Percentiles rank a stretch among this genome's conserved stretches.
phyloP scores from a whole-genome alignment of 2,113 vertebrate genomes.

The Probosciger aterrimus region DNA sequence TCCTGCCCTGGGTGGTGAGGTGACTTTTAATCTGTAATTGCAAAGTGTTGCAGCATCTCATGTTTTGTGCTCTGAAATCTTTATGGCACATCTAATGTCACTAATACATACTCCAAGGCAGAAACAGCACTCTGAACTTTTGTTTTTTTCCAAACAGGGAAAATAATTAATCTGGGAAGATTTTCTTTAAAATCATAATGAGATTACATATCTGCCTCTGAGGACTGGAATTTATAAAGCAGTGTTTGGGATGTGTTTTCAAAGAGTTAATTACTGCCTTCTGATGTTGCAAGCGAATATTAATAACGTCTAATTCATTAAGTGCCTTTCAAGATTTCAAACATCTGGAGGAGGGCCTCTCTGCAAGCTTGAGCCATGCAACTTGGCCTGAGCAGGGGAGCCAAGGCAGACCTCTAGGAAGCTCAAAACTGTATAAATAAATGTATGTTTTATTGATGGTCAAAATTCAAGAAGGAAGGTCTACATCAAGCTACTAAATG shows the following conservation, averaged over 20 bases:
- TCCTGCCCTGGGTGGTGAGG: background rate
- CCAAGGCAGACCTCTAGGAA: background rate
- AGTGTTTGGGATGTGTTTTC: background rate
- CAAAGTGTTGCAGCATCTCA: background rate
- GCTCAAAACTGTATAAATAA: background rate
- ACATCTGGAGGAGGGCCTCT: background rate
- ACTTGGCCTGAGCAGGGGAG: background rate
- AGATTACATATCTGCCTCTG: background rate
- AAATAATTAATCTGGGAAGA: constrained; percentile 35
- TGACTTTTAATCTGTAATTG: background rate
- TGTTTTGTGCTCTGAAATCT: background rate
- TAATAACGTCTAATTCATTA: constrained; percentile 39
- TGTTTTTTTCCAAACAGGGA: background rate
- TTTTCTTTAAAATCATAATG: background rate
- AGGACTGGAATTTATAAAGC: background rate
- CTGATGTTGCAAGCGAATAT: constrained; percentile 22
- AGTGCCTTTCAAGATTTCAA: constrained; percentile 11
- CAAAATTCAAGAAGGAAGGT: background rate
- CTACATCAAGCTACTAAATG: background rate
- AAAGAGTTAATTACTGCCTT: constrained; percentile 52
- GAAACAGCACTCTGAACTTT: background rate
- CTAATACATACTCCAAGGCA: background rate
- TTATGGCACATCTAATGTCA: background rate
- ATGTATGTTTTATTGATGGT: background rate
- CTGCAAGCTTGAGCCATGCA: background rate